Conservation (phyloP, 2,888 invertebrate species). For the Drosophila monieri region DNA sequence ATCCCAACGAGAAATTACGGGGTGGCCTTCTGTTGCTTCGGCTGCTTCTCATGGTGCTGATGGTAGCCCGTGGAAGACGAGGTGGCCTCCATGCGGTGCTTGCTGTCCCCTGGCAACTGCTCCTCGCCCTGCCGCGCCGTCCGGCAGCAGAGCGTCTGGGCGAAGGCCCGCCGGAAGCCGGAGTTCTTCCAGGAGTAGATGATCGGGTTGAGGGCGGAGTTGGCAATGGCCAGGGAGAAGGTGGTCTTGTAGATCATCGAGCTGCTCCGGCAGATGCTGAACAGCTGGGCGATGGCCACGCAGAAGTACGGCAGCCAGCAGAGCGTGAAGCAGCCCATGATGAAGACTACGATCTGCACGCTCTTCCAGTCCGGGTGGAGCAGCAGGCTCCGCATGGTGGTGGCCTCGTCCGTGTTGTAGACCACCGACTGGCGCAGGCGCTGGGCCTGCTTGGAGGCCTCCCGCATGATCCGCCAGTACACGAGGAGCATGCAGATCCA, state of each 20-base stretch:
- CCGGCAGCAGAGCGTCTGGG: constrained; percentile 87
- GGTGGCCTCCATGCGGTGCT: constrained; percentile 57
- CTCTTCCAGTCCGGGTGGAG: constrained; percentile 88
- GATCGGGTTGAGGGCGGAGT: constrained; percentile 92
- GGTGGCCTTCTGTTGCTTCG: background rate
- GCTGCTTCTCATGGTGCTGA: constrained; percentile 13
- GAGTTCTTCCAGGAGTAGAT: constrained; percentile 94
- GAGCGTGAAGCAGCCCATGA: constrained; percentile 91
- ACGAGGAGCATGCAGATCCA: constrained; percentile 91
- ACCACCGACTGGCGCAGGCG: constrained; percentile 87
- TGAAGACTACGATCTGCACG: constrained; percentile 91
- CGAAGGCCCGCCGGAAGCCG: constrained; percentile 90
- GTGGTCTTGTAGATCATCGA: constrained; percentile 87
- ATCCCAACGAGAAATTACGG: background rate
- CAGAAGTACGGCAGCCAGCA: constrained; percentile 93
- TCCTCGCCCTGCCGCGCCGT: constrained; percentile 58
- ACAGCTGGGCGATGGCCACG: constrained; percentile 87
- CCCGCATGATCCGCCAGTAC: constrained; percentile 91
- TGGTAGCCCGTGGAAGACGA: constrained; percentile 34
- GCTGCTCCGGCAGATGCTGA: constrained; percentile 85
- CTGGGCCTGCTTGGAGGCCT: constrained; percentile 89
- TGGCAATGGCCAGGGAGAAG: constrained; percentile 90
- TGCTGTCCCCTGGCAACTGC: constrained; percentile 62
- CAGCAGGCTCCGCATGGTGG: constrained; percentile 51
- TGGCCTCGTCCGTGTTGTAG: constrained; percentile 84